phyloP scores from a whole-genome alignment of 2,797 vertebrate species.

The Orientallactaga sibirica region DNA sequence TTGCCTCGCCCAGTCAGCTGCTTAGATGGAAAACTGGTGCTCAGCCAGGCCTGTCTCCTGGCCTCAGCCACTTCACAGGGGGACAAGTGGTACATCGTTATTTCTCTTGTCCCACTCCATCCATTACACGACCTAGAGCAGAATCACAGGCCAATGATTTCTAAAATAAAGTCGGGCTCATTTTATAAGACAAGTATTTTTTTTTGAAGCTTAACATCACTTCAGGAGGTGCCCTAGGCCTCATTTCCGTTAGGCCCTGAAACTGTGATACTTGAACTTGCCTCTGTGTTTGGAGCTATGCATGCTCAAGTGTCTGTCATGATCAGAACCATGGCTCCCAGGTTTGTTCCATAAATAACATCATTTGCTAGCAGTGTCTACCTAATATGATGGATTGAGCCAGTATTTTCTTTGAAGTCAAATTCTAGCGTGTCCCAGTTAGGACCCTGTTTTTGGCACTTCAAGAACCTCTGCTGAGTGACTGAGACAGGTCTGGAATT shows the following conservation, averaged over 20 bases:
- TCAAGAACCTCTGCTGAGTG: not conserved
- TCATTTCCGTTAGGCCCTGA: not conserved
- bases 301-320: not conserved
- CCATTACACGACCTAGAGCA: not conserved
- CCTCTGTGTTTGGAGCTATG: not conserved
- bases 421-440: not conserved
- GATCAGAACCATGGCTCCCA: not conserved
- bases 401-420: slow-evolving; percentile 34
- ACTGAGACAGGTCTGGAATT: not conserved
- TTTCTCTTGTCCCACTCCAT: not conserved
- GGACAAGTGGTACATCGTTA: not conserved
- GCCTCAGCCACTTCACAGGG: not conserved
- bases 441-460: not conserved
- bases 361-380: not conserved
- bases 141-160: not conserved
- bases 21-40: not conserved
- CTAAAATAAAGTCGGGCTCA: not conserved
- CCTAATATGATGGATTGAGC: not conserved
- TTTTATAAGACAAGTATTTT: not conserved
- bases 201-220: not conserved
- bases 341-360: slow-evolving; percentile 12
- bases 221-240: not conserved
- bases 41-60: not conserved
- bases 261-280: not conserved
- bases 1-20: not conserved